Conservation (phyloP, 1,140 invertebrate species). For the Caenorhabditis briggsae region DNA sequence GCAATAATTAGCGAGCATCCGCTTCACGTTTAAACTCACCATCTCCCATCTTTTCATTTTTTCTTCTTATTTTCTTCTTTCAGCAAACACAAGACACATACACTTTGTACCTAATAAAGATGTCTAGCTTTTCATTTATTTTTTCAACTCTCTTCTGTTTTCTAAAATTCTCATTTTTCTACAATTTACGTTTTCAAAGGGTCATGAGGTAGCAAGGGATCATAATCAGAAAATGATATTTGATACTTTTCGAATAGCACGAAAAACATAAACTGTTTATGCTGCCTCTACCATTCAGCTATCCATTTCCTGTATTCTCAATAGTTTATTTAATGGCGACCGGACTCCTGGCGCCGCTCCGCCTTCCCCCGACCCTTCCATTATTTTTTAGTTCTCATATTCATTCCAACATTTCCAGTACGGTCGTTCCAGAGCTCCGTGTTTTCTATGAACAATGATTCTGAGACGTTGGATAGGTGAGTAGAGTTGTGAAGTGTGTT, state of each 20-base stretch:
- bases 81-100: neutral
- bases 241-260: neutral
- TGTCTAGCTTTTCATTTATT: neutral
- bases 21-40: neutral
- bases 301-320: neutral
- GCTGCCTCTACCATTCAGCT: neutral
- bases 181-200: too few relatives aligned
- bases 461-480: too few relatives aligned
- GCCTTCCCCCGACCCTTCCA: too few relatives aligned
- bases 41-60: neutral
- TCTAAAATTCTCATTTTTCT: neutral
- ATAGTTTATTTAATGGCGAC: too few relatives aligned
- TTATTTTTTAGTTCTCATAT: too few relatives aligned
- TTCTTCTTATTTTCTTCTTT: neutral
- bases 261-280: conserved; percentile 32
- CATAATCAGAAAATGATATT: neutral
- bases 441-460: too few relatives aligned
- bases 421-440: too few relatives aligned
- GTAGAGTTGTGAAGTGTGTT: too few relatives aligned
- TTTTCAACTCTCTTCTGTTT: neutral
- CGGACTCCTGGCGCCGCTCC: too few relatives aligned
- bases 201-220: too few relatives aligned
- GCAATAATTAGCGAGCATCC: too few relatives aligned
- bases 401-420: too few relatives aligned
- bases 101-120: conserved; percentile 12